These are phyloP conservation scores for Chrysolina haemoptera DNA, from an alignment of 2,888 invertebrate species.

Conservation along the genomic window DNA sequence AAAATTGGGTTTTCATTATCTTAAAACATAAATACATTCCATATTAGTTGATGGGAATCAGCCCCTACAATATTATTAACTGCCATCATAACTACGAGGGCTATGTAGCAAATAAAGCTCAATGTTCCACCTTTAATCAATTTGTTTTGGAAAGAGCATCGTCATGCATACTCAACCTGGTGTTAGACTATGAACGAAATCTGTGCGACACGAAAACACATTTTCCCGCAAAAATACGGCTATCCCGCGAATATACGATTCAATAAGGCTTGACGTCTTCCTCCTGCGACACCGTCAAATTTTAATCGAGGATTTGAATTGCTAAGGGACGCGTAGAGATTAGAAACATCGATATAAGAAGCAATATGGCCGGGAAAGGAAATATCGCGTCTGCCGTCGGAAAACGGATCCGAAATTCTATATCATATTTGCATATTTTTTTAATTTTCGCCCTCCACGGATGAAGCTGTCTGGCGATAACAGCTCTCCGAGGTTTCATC, in stretches of 20 bases:
- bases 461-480: constrained; percentile 22
- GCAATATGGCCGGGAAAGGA: constrained; percentile 35
- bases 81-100: too few relatives aligned
- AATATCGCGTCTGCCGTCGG: constrained; percentile 20
- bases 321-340: constrained; percentile 32
- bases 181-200: background rate
- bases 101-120: too few relatives aligned
- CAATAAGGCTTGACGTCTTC: constrained; percentile 10
- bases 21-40: too few relatives aligned
- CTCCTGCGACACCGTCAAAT: background rate
- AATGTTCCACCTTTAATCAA: too few relatives aligned
- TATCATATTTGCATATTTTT: constrained; percentile 44
- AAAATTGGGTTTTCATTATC: too few relatives aligned
- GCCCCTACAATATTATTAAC: too few relatives aligned
- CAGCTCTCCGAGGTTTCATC: constrained; percentile 29
- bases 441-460: constrained; percentile 30
- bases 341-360: constrained; percentile 38
- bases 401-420: constrained; percentile 39
- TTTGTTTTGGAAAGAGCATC: too few relatives aligned
- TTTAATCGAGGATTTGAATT: constrained; percentile 34
- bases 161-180: background rate
- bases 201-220: background rate
- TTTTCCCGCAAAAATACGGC: background rate
- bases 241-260: constrained; percentile 3
- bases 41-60: too few relatives aligned